Percentiles rank a stretch among this genome's conserved stretches.
Evolutionary conservation across 2,113 vertebrate genomes (phyloP).

Genomic region (Amblyopsis rosae): DNA sequence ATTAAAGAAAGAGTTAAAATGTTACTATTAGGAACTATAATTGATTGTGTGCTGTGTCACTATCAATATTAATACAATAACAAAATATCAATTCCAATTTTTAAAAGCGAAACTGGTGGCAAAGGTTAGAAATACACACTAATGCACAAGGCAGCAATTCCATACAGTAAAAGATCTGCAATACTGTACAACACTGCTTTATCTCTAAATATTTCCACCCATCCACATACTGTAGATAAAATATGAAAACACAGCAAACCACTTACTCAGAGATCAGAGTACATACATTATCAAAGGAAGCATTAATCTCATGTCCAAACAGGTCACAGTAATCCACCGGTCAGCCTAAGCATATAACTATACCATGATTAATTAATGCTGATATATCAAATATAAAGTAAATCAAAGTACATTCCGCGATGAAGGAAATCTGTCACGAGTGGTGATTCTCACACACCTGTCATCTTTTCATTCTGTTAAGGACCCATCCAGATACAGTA

Average conservation of each 20-base stretch:
- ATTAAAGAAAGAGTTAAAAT: no score
- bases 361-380: constrained; percentile 17
- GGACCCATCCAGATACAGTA: constrained; percentile 61
- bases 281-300: constrained; percentile 64
- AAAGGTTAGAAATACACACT: no score
- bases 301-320: constrained; percentile 55
- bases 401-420: constrained; percentile 28
- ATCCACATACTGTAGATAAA: background rate
- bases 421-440: constrained; percentile 46
- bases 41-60: no score
- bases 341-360: constrained; percentile 32
- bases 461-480: constrained; percentile 69
- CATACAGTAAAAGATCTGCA: no score
- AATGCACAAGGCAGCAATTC: no score
- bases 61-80: no score
- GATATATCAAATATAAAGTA: constrained; percentile 28
- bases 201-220: background rate
- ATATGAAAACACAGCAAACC: constrained; percentile 13
- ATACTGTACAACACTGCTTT: no score
- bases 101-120: no score
- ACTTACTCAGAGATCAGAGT: constrained; percentile 57
- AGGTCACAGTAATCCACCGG: constrained; percentile 52
- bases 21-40: no score
- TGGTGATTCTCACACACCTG: constrained; percentile 60
- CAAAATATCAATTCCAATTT: no score